Evolutionary conservation across 2,797 vertebrate species (phyloP), one percentile per base, ranked within the genome.

Genomic region (Macroramphosus scolopax): DNA sequence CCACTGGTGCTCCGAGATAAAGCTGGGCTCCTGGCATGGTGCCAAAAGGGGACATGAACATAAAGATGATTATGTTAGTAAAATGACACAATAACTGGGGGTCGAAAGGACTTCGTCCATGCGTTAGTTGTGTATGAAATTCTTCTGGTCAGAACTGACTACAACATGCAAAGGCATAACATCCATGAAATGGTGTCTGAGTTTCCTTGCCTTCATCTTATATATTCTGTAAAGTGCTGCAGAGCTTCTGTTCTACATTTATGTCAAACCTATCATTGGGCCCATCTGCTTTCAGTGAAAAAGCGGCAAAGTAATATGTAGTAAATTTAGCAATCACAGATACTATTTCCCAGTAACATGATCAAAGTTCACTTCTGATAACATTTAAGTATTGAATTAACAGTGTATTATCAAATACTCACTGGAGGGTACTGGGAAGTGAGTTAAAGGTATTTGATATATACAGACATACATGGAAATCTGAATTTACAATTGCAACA

Each of bases 1-100:
- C 63, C 66, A 63, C 56, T 73, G 79, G 64, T 79, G 83, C 80
- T 74, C 51, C 49, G 39, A 75, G 83, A 77, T 77, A 66, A 78
- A 78, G 72, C 55, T 47, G 75, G 75, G 82, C 72, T 75, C 41
- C 48, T 31, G 59, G 40, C 56, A 30, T 35, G 13, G 33, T 42
- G 69, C 61, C 43, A 53, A 55, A 28, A 36, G 42, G 31, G 58
- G 54, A 35, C 0, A 26, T 58, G 17, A 26, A 65, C 37, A 42
- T 28, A 17, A 40, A 45, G 41, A 53, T 12, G 34, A 72, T 51
- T 44, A 25, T 55, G 45, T 77, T 57, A 60, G 57, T 50, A 57
- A 77, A 75, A 54, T n/a, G 11, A 62, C 53, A 66, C 44, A 68
- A 56, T n/a, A 72, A 18, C n/a, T 43, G 55, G 47, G 49, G 51